Evolutionary conservation across 2,888 invertebrate species (phyloP), one percentile per base, ranked within the genome.

Genomic region (Phortica okadai): DNA sequence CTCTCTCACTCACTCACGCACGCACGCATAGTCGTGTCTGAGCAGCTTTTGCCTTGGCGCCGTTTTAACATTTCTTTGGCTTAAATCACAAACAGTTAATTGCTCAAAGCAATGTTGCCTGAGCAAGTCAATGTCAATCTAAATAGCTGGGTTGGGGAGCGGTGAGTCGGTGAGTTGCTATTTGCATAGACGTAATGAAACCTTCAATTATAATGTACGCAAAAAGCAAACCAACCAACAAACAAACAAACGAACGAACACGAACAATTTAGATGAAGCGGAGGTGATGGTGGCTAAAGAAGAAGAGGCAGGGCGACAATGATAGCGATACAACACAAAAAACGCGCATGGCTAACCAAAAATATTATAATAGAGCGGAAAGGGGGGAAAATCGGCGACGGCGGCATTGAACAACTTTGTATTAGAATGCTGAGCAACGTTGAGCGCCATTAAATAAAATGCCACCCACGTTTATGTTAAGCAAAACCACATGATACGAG

Each of bases 171-270:
- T 14, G 78, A 77, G 81, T 78, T 14, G 56, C 83, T 83, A 79
- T 78, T 85, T 82, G 67, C 67, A 74, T 79, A 77, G 83, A 81
- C 83, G 81, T 83, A 84, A 82, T 83, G 80, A 82, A 86, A 84
- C 87, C 84, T 83, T 84, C 83, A 85, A 86, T 86, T 86, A 81
- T 84, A 86, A 86, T 84, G 82, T 85, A 80, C 83, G 81, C 84
- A 84, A 77, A 77, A 83, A 84, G 83, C 81, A 82, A 45, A 50
- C 25, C 44, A 25, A 14, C 11, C 45, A 16, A 50, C 16, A 69
- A 42, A 45, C 25, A 21, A 14, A 54, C 5, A n/a, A n/a, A n/a
- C n/a, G n/a, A n/a, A n/a, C n/a, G n/a, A n/a, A n/a, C n/a, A n/a
- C n/a, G n/a, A n/a, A n/a, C n/a, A n/a, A n/a, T n/a, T n/a, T n/a